Evolutionary conservation across 2,113 vertebrate species (phyloP).

Genomic region (Leucoraja erinaceus): DNA sequence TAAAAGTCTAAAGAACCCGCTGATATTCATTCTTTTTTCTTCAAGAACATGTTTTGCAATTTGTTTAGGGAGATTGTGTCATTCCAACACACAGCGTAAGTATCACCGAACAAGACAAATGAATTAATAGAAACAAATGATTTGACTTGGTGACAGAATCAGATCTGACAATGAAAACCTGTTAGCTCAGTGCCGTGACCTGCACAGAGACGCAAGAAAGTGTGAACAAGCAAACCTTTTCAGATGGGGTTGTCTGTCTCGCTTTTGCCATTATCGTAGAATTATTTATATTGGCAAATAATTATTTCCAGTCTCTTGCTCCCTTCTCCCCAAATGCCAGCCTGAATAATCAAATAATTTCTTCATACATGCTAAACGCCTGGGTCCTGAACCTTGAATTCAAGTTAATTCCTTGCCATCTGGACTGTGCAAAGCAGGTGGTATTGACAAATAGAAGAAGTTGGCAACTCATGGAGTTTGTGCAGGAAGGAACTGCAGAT

Average conservation of each 20-base stretch:
- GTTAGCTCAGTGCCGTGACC: not conserved
- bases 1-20: not conserved
- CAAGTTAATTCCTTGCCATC: not conserved
- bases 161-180: not conserved
- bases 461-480: not conserved
- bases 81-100: not conserved
- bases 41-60: not conserved
- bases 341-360: not conserved
- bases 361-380: not conserved
- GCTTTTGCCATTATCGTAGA: not conserved
- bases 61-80: not conserved
- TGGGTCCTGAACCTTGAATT: not conserved
- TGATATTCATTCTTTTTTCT: not conserved
- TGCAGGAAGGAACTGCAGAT: too few species aligned
- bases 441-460: not conserved
- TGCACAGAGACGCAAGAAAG: not conserved
- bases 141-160: not conserved
- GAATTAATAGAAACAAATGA: not conserved
- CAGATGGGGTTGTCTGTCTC: not conserved
- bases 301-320: not conserved
- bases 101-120: not conserved
- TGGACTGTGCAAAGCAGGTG: not conserved
- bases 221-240: constrained; percentile 3
- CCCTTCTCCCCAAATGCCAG: not conserved
- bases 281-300: not conserved